Evolutionary conservation across 2,113 vertebrate species (phyloP).

Genomic region (Zootoca vivipara): DNA sequence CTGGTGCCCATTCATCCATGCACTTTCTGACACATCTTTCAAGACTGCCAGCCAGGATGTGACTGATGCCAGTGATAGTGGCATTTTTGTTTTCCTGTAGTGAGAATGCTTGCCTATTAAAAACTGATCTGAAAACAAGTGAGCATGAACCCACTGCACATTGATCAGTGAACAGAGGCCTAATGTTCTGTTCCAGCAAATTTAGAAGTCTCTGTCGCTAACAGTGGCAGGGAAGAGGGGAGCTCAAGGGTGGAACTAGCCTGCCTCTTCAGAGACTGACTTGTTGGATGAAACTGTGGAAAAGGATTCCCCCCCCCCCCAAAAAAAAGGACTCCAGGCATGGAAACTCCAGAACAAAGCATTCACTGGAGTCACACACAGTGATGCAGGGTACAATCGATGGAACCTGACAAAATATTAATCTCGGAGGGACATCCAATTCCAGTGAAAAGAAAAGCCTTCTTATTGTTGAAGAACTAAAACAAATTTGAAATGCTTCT

Average conservation of each 20-base stretch:
- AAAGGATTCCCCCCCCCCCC: slow-evolving; percentile 19
- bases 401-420: slow-evolving; percentile 30
- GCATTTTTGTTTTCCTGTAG: background rate
- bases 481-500: slow-evolving; percentile 31
- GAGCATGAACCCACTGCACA: background rate
- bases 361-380: background rate
- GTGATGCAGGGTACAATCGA: background rate
- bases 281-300: slow-evolving; percentile 26
- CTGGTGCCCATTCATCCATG: background rate
- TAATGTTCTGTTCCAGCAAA: slow-evolving; percentile 8
- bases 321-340: slow-evolving; percentile 40
- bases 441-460: background rate
- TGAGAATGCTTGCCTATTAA: background rate
- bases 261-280: slow-evolving; percentile 7
- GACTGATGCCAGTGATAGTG: background rate
- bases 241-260: slow-evolving; percentile 9
- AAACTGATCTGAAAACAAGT: slow-evolving; percentile 1
- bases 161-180: background rate
- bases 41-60: background rate
- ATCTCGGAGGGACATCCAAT: slow-evolving; percentile 8
- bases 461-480: slow-evolving; percentile 18
- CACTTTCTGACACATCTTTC: slow-evolving; percentile 16
- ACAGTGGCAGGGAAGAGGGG: background rate
- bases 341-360: slow-evolving; percentile 44
- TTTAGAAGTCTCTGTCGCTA: background rate